These are phyloP conservation scores for Corvus hawaiiensis DNA, from an alignment of 2,113 vertebrate species.

Conservation along the genomic window DNA sequence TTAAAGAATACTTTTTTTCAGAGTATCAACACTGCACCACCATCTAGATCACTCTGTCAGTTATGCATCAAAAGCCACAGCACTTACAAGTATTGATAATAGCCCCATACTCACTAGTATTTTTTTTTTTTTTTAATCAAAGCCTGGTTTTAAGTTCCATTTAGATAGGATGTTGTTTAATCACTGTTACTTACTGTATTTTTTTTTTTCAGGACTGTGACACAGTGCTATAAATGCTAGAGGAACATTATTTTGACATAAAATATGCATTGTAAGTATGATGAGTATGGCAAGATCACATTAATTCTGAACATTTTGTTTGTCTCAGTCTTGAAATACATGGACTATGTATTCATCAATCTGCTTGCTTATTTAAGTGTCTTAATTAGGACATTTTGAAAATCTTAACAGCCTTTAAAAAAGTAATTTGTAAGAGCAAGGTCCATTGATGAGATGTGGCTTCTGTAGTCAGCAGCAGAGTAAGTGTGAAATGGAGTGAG, in stretches of 20 bases:
- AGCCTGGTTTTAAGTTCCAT: neutral
- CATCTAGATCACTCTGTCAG: neutral
- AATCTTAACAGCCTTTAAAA: neutral
- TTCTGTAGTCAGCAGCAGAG: neutral
- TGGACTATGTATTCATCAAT: neutral
- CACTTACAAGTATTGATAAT: neutral
- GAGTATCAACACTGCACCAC: neutral
- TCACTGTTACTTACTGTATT: neutral
- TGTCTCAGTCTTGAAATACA: neutral
- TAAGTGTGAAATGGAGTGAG: neutral
- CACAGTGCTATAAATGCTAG: neutral
- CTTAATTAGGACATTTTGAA: neutral
- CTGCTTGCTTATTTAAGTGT: neutral
- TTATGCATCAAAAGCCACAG: neutral
- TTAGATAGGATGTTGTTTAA: neutral
- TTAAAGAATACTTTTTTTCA: neutral
- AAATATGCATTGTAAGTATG: neutral
- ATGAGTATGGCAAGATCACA: neutral
- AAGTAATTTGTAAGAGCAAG: neutral
- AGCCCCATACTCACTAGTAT: neutral
- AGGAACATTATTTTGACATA: neutral
- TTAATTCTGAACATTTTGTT: neutral
- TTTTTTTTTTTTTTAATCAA: neutral
- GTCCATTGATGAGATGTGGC: neutral
- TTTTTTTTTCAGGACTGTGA: neutral